These are phyloP conservation scores for Thryonomys swinderianus DNA, from an alignment of 2,113 vertebrate genomes.

Conservation along the genomic window DNA sequence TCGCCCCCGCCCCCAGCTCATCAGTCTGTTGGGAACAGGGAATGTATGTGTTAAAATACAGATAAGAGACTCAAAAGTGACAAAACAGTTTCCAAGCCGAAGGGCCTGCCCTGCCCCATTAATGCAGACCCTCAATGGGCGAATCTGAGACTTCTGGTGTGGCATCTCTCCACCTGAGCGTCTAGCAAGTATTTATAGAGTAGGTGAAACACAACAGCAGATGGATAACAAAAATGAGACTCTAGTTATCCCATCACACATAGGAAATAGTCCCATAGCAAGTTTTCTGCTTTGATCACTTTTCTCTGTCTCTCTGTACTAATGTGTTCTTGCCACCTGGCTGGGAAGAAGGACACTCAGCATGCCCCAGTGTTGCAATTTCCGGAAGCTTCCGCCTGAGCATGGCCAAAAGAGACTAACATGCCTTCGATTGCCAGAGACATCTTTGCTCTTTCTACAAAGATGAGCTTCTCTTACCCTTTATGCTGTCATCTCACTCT, in stretches of 20 bases:
- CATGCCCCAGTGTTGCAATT: background rate
- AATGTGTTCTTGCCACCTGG: background rate
- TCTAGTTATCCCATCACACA: background rate
- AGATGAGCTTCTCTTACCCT: slow-evolving; percentile 61
- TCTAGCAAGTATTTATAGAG: background rate
- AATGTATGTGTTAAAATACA: background rate
- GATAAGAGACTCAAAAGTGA: background rate
- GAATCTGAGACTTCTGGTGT: background rate
- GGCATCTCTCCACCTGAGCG: background rate
- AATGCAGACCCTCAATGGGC: background rate
- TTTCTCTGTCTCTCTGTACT: background rate
- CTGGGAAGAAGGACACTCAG: slow-evolving; percentile 10
- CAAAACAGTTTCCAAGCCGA: background rate
- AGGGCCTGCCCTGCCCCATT: background rate
- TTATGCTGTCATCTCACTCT: slow-evolving; percentile 76
- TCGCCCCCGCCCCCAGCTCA: background rate
- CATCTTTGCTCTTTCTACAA: slow-evolving; percentile 78
- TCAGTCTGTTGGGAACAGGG: background rate
- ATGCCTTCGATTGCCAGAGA: slow-evolving; percentile 76
- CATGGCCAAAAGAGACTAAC: slow-evolving; percentile 72
- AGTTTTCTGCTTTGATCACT: background rate
- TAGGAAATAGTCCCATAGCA: background rate
- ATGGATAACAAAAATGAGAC: background rate
- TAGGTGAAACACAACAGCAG: background rate
- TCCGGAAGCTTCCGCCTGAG: slow-evolving; percentile 31